Base-by-base conservation (phyloP, 2,113 vertebrate species). In the Myodes glareolus region DNA sequence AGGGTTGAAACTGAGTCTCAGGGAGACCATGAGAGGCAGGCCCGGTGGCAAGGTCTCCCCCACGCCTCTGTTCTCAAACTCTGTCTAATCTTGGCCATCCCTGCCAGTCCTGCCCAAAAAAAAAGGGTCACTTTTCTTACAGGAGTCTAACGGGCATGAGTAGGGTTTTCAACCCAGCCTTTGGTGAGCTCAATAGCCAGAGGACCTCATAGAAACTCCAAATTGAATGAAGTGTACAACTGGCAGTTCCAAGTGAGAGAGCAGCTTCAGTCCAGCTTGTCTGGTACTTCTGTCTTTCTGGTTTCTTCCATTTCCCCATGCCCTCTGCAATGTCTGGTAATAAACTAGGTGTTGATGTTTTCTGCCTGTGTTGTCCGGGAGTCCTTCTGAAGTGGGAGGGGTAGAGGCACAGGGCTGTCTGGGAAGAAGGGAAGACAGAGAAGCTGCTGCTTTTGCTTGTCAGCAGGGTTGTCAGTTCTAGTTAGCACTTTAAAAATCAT, bases 281-380 rank as follows among this genome's bases (percentile, higher is more conserved):
- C 55, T 52, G 3, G 47, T 52, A 8, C 50, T 31, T 7, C 93
- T 39, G 12, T n/a, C 29, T 23, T 11, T 31, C 21, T 52, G 16
- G 42, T 16, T 65, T 73, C 65, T 27, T 58, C 29, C 2, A 12
- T 17, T 45, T 88, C 21, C 68, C 16, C 12, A 27, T 1, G 19
- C 11, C 72, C 50, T 45, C 50, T 27, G 4, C 3, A 1, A 10
- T 27, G 50, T 68, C 61, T 67, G 19, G 0, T 25, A 96, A 97
- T 97, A 97, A 98, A 97, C 0, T 13, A 42, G 9, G 7, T 39
- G 9, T 5, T 14, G 50, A 72, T n/a, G 39, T 13, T 61, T 39
- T 27, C 25, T 42, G 17, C 55, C 47, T 25, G 13, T 50, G n/a
- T 47, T 52, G 47, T 84, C 39, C 81, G 81, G 47, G 42, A n/a